Percentiles rank a stretch among this genome's conserved stretches.
Evolutionary conservation across 2,797 vertebrate genomes (phyloP).

Genomic region (Periparus ater): DNA sequence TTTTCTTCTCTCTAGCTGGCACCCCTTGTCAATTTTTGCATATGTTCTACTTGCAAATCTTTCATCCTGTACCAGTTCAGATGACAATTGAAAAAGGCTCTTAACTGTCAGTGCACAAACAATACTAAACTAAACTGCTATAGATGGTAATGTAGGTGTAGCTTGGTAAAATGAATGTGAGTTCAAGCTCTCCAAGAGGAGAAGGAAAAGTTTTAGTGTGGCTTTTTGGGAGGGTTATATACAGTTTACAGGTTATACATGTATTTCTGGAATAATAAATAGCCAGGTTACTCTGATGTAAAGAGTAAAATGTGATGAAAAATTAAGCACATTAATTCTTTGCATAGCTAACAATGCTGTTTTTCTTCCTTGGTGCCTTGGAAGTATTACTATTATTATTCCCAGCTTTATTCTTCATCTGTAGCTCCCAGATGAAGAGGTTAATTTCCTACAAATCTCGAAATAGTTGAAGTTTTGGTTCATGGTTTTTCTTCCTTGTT

Average conservation of each 20-base stretch:
- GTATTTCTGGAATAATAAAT: background rate
- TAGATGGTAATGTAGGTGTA: background rate
- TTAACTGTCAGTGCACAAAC: background rate
- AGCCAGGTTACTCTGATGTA: background rate
- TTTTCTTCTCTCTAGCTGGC: background rate
- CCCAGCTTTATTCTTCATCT: background rate
- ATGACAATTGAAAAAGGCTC: background rate
- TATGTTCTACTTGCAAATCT: background rate
- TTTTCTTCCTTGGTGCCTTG: background rate
- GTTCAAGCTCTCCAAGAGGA: background rate
- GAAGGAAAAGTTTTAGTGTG: background rate
- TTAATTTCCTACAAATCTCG: background rate
- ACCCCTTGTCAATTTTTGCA: background rate
- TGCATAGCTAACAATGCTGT: fast-evolving
- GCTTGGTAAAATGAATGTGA: background rate
- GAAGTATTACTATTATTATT: background rate
- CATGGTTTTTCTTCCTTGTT: background rate
- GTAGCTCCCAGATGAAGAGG: background rate
- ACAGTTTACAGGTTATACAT: background rate
- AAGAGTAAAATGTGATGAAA: background rate
- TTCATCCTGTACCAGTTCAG: background rate
- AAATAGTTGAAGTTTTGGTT: background rate
- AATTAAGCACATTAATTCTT: background rate
- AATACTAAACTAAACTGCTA: background rate
- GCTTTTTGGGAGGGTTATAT: background rate